phyloP scores from a whole-genome alignment of 2,113 vertebrate species.

The Climacteris rufus region DNA sequence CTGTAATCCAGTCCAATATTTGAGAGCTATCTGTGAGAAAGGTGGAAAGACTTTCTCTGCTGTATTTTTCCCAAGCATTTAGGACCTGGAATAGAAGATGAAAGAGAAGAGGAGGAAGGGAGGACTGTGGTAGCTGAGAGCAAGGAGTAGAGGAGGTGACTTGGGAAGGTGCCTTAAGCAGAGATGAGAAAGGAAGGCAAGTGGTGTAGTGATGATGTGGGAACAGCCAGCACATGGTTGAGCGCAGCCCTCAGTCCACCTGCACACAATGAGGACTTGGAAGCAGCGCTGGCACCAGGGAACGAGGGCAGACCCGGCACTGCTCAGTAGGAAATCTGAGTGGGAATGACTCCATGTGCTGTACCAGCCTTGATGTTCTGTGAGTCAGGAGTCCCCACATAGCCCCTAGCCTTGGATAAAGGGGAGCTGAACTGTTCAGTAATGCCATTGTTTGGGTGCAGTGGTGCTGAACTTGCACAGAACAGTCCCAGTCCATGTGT shows the following conservation, averaged over 20 bases:
- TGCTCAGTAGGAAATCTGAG: not conserved
- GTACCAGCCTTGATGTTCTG: not conserved
- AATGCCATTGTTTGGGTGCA: not conserved
- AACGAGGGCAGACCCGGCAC: not conserved
- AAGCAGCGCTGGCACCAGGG: fast-evolving
- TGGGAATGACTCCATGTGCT: not conserved
- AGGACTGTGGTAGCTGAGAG: fast-evolving
- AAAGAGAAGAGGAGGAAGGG: not conserved
- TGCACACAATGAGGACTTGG: not conserved
- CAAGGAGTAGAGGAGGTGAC: not conserved
- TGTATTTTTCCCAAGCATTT: not conserved
- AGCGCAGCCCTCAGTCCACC: not conserved
- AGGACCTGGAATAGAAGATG: not conserved
- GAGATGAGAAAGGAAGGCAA: not conserved
- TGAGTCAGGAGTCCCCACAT: not conserved
- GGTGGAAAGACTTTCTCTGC: not conserved
- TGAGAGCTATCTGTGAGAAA: not conserved
- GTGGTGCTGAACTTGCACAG: not conserved
- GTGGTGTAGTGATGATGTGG: not conserved
- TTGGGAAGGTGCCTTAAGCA: not conserved
- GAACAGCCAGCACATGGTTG: not conserved
- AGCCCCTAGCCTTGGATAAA: not conserved
- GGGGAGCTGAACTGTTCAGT: not conserved
- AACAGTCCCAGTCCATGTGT: fast-evolving
- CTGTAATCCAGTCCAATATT: not conserved